Conservation (phyloP, 2,888 invertebrate species). For the Caenorhabditis sp. region DNA sequence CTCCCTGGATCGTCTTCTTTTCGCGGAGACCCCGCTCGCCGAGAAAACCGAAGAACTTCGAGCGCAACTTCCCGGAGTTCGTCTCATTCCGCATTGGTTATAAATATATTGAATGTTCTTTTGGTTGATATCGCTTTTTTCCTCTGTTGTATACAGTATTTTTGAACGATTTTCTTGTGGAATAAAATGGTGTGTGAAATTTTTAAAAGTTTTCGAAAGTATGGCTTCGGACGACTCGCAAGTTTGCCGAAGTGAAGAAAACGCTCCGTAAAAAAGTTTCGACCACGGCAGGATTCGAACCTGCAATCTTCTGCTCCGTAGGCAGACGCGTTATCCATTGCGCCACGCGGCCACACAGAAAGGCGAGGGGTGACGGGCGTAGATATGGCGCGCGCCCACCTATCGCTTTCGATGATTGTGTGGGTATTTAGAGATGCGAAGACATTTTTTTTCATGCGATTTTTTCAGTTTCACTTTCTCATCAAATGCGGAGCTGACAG, state of each 20-base stretch:
- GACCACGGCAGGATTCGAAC: constrained; percentile 83
- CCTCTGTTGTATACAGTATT: neutral
- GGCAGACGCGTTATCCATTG: constrained; percentile 83
- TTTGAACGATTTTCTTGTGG: too few species aligned
- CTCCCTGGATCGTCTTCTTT: constrained; percentile 61
- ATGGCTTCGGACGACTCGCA: too few species aligned
- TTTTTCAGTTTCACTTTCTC: too few species aligned
- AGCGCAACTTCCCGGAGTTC: constrained; percentile 47
- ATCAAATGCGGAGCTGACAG: too few species aligned
- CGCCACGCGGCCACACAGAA: constrained; percentile 67
- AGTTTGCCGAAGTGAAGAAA: too few species aligned
- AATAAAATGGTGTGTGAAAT: too few species aligned
- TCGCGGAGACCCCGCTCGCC: constrained; percentile 67
- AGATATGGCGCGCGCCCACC: too few species aligned
- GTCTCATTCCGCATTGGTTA: constrained; percentile 66
- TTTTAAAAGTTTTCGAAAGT: too few species aligned
- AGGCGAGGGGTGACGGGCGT: too few species aligned
- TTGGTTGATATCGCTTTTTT: neutral
- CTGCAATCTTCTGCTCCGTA: constrained; percentile 84
- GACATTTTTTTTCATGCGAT: too few species aligned
- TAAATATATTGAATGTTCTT: constrained; percentile 21
- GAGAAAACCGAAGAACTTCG: constrained; percentile 59
- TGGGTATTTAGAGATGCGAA: too few species aligned
- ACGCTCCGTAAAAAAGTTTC: constrained; percentile 46
- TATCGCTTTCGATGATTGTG: too few species aligned